Percentiles rank a stretch among this genome's conserved stretches.
These are phyloP conservation scores for Philonicus albiceps DNA, from an alignment of 2,888 invertebrate species.

Conservation along the genomic window DNA sequence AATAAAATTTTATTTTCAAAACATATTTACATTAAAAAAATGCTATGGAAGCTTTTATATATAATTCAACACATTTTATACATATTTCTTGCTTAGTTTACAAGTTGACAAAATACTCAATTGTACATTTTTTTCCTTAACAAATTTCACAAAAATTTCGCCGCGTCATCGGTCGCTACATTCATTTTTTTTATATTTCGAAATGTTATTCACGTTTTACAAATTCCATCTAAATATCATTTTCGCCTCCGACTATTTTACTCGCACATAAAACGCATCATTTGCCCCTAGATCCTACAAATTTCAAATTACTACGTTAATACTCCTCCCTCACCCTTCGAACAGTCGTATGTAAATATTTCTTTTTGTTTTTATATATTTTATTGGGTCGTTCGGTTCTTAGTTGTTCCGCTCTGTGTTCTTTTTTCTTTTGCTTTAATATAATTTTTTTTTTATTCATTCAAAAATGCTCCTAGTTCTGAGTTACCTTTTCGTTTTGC, in stretches of 20 bases:
- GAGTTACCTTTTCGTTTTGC: neutral
- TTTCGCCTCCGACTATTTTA: neutral
- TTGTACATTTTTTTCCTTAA: slow-evolving; percentile 10
- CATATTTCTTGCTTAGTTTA: slow-evolving; percentile 27
- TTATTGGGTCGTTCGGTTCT: neutral
- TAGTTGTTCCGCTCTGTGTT: neutral
- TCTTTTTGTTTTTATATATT: neutral
- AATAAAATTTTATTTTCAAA: slow-evolving; percentile 41
- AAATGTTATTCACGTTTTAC: neutral
- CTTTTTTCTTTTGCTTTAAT: neutral
- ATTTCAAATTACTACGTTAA: neutral
- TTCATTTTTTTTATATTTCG: neutral
- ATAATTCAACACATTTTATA: slow-evolving; percentile 28
- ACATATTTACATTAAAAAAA: slow-evolving; percentile 40
- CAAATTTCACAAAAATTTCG: neutral
- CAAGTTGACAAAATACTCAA: slow-evolving; percentile 35
- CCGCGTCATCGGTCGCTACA: neutral
- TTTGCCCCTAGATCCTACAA: neutral
- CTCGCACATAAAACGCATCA: neutral
- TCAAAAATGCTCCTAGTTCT: neutral
- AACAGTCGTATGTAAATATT: neutral
- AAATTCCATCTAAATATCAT: neutral
- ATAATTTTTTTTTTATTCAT: neutral
- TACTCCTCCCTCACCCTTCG: neutral
- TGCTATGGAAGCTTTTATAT: slow-evolving; percentile 39